These are phyloP conservation scores for Hyalella azteca DNA, from an alignment of 2,888 invertebrate species.

Conservation along the genomic window DNA sequence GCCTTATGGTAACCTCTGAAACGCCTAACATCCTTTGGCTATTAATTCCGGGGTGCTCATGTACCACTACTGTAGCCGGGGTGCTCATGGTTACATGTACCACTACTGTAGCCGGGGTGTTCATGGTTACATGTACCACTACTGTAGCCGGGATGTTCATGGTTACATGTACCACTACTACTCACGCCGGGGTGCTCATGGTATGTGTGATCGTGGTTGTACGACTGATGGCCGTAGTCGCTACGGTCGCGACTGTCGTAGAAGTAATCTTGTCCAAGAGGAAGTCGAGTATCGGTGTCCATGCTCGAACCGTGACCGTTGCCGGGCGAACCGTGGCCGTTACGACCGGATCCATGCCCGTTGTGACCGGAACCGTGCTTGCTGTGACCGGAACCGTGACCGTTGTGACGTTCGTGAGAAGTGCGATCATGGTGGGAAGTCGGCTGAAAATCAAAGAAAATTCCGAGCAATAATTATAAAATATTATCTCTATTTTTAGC, in stretches of 20 bases:
- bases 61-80: no score
- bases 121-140: no score
- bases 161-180: no score
- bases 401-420: neutral
- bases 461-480: no score
- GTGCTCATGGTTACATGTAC: no score
- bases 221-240: neutral
- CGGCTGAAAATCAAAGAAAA: no score
- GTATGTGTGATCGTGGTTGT: slow-evolving; percentile 22
- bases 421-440: slow-evolving; percentile 1
- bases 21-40: no score
- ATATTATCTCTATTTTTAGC: no score
- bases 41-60: no score
- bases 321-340: neutral
- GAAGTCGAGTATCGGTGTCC: neutral
- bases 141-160: no score
- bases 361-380: neutral
- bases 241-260: neutral
- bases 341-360: neutral
- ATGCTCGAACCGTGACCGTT: neutral
- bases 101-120: no score
- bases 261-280: neutral
- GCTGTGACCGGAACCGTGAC: neutral
- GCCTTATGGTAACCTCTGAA: no score
- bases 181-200: slow-evolving; percentile 8